A percentile compares a stretch with the other conserved stretches of the same genome.
Evolutionary conservation across 1,140 invertebrate species (phyloP).

Genomic region (Aphelenchoides besseyi): DNA sequence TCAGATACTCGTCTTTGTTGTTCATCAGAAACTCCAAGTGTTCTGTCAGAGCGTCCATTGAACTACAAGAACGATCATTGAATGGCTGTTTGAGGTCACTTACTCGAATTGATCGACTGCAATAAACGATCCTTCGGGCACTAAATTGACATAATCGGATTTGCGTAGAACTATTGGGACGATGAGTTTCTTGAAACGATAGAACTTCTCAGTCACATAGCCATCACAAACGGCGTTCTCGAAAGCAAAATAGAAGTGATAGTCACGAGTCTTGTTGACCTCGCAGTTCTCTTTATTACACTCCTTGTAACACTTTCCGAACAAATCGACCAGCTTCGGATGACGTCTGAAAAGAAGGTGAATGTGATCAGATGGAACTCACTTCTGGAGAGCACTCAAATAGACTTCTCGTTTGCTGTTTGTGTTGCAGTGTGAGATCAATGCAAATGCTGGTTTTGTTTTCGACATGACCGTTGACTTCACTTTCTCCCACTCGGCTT

Average conservation of each 20-base stretch:
- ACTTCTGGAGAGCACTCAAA: background rate
- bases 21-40: background rate
- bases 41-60: background rate
- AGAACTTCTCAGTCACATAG: slow-evolving; percentile 57
- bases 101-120: background rate
- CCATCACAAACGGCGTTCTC: slow-evolving; percentile 67
- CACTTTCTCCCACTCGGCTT: background rate
- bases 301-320: background rate
- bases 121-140: background rate
- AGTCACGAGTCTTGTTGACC: slow-evolving; percentile 50
- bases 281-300: background rate
- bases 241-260: slow-evolving; percentile 74
- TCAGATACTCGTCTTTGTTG: slow-evolving; percentile 7
- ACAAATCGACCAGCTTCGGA: background rate
- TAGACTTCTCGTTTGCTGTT: background rate
- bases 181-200: slow-evolving; percentile 5
- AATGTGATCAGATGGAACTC: background rate
- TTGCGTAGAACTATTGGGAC: background rate
- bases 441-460: background rate
- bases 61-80: background rate
- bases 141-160: background rate
- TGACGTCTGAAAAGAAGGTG: background rate
- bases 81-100: background rate
- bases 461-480: background rate
- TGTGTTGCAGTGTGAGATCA: slow-evolving; percentile 7